Evolutionary conservation across 2,888 invertebrate genomes (phyloP).

Genomic region (Antheraea assamensis): DNA sequence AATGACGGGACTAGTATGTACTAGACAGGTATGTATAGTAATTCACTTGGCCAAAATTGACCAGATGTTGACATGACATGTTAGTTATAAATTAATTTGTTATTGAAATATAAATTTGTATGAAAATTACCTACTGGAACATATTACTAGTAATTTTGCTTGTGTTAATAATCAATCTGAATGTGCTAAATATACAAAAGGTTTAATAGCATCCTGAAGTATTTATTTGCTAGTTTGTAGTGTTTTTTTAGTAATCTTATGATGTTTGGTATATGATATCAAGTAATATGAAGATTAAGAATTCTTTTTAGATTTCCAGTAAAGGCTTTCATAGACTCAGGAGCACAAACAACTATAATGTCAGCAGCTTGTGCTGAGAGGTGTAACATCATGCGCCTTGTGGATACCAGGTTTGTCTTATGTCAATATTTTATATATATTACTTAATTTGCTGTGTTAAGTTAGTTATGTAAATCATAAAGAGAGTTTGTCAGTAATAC

Average conservation of each 20-base stretch:
- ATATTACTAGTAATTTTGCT: too few relatives aligned
- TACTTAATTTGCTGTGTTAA: background rate
- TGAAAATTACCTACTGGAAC: too few relatives aligned
- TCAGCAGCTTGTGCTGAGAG: constrained; percentile 97
- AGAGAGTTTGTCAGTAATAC: too few relatives aligned
- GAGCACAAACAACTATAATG: constrained; percentile 99
- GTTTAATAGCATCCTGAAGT: background rate
- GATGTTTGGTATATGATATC: background rate
- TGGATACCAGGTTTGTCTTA: constrained; percentile 85
- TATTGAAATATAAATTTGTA: too few relatives aligned
- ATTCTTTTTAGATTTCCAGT: constrained; percentile 86
- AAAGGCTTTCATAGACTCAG: constrained; percentile 99
- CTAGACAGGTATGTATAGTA: background rate
- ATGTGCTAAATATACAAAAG: background rate
- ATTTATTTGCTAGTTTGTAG: background rate
- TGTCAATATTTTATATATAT: background rate
- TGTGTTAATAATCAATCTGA: too few relatives aligned
- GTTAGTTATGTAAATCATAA: background rate
- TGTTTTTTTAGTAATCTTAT: background rate
- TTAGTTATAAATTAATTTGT: too few relatives aligned
- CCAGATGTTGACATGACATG: background rate
- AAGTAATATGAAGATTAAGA: background rate
- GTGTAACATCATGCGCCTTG: constrained; percentile 94
- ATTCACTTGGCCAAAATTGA: background rate
- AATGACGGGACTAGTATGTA: background rate